Conservation (phyloP, 1,140 invertebrate species). For the Drosophila virilis region DNA sequence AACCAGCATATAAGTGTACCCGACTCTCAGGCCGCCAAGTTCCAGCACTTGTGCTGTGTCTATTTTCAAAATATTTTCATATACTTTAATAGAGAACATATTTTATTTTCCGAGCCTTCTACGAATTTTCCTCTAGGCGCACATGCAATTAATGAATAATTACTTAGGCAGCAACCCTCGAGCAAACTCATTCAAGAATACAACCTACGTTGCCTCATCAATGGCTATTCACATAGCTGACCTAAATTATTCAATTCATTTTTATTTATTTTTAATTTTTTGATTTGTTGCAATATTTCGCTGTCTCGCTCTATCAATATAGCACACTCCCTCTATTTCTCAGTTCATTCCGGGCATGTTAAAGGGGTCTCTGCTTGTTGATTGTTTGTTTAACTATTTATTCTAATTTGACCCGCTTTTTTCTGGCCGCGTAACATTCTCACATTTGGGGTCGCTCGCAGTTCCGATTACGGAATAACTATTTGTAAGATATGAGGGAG, state of each 20-base stretch:
- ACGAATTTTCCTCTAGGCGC: conserved; percentile 4
- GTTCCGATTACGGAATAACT: conserved; percentile 19
- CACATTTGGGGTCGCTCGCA: conserved; percentile 36
- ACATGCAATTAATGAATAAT: conserved; percentile 73
- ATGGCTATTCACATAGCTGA: conserved; percentile 58
- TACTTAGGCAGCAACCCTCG: conserved; percentile 31
- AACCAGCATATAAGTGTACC: conserved; percentile 68
- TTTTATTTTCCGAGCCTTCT: background rate
- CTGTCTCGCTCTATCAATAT: background rate
- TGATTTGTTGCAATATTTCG: conserved; percentile 78
- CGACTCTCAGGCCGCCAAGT: background rate
- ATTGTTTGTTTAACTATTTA: conserved; percentile 83
- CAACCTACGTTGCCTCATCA: conserved; percentile 26
- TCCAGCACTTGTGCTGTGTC: conserved; percentile 4
- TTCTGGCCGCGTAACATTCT: conserved; percentile 42
- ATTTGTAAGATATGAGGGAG: conserved; percentile 25
- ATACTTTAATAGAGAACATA: conserved; percentile 60
- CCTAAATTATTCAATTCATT: conserved; percentile 84
- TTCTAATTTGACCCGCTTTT: conserved; percentile 84
- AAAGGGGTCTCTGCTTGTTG: conserved; percentile 76
- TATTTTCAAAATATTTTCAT: conserved; percentile 76
- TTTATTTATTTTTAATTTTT: conserved; percentile 84
- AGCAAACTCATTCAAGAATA: conserved; percentile 16
- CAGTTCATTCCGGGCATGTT: conserved; percentile 3
- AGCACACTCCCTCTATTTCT: background rate